Conservation (phyloP, 2,888 invertebrate species). For the Drosophila kokeensis region DNA sequence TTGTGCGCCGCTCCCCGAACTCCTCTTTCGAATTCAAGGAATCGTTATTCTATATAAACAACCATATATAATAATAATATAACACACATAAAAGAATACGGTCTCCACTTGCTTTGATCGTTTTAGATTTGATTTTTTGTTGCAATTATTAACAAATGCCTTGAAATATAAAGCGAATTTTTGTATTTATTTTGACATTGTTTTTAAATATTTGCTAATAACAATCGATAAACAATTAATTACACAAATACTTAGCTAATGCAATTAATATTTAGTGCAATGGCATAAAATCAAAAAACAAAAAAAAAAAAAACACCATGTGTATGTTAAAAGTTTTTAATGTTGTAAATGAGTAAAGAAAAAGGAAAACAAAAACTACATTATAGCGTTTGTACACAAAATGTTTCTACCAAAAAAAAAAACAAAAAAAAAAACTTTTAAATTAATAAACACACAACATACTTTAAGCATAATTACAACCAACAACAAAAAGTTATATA, state of each 20-base stretch:
- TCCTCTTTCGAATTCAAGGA: conserved; percentile 19
- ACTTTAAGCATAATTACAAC: conserved; percentile 43
- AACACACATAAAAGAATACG: neutral
- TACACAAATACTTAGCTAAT: conserved; percentile 74
- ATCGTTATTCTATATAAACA: conserved; percentile 30
- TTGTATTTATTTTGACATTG: conserved; percentile 28
- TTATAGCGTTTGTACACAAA: conserved; percentile 67
- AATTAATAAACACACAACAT: conserved; percentile 38
- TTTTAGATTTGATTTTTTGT: conserved; percentile 39
- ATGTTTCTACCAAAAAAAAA: conserved; percentile 63
- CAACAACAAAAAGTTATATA: conserved; percentile 55
- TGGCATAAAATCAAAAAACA: conserved; percentile 53
- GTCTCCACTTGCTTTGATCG: conserved; percentile 32
- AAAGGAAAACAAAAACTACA: conserved; percentile 34
- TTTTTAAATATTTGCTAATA: conserved; percentile 39
- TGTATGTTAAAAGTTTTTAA: conserved; percentile 71
- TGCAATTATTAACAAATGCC: conserved; percentile 66
- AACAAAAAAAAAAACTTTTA: conserved; percentile 14
- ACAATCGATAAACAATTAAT: conserved; percentile 58
- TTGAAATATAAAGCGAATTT: conserved; percentile 28
- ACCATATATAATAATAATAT: conserved; percentile 7
- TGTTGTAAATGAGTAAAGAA: conserved; percentile 63
- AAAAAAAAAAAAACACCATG: conserved; percentile 30
- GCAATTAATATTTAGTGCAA: conserved; percentile 64
- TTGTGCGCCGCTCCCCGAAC: conserved; percentile 30